Base-by-base conservation (phyloP, 53 echinoderm and acorn worm species). In the Paracentrotus lividus region DNA sequence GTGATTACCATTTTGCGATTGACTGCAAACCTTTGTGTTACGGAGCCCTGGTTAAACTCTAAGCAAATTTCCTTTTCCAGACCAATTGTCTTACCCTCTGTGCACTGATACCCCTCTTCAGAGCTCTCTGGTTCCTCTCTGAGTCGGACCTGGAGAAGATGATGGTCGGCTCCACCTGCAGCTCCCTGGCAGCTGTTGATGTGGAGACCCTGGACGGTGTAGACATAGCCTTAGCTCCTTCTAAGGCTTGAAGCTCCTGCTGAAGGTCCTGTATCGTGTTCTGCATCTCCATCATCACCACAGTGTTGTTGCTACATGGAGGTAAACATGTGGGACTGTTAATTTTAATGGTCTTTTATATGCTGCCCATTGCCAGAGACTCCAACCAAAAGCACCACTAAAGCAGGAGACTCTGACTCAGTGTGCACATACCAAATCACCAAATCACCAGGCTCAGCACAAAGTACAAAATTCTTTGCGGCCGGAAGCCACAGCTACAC, bases 91-190 rank as follows among this genome's bases (percentile, higher is more conserved):
- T 94, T 61, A 99, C 97, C 95, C 86, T 98, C 59, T 96, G 96
- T 61, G 97, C 94, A 67, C 96, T 95, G 64, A 99, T 95, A 8
- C 96, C 99, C 86, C 97, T 94, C 93, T 99, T 99, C 15, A 99
- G 91, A 1, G 94, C 95, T 76, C 95, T 95, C 95, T 99, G 99
- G 89, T 99, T 99, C 60, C 97, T 91, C 77, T 99, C 99, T 1
- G 96, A 95, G 93, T 99, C 99, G 20, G 95, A 95, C 56, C 99
- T 92, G 38, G 96, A 96, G 93, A 99, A 99, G 81, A 96, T 97
- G 88, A 99, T 94, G 12, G 95, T 94, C 9, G 96, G 96, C 15
- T 99, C 99, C 27, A 94, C 90, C 69, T 94, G 93, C 24, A 42
- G 88, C 15, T 94, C 96, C n/a, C 92, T 92, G 59, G 1, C 0